Base-by-base conservation (phyloP, 2,888 invertebrate genomes). In the Thereva unica region DNA sequence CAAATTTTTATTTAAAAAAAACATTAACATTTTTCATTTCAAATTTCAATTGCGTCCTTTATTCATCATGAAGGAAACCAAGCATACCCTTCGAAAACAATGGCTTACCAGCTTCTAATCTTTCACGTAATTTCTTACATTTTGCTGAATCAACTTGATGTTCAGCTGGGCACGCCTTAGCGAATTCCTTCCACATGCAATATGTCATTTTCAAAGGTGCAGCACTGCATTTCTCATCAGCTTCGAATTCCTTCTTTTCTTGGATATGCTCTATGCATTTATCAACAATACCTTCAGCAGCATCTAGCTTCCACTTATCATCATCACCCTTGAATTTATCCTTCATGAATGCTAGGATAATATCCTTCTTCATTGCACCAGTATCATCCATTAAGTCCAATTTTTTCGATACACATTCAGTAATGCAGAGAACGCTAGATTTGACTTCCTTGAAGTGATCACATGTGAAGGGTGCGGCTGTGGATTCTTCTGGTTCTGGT, bases 381-480 rank as follows among this genome's bases (percentile, higher is more conserved):
- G 64, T 64, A 4, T 71, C 73, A 23, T 74, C 72, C 1, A 74
- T 4, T 4, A 72, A 7, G 12, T 72, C 68, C 6, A 73, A 65
- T 38, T 71, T 71, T 50, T 72, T 73, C 4, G 71, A 70, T 10
- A 75, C 55, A 45, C 76, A 76, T 67, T 75, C 74, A 7, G 68
- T 67, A 5, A 72, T 67, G 67, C 75, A 76, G 5, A 71, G 68
- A 34, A 72, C 70, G 50, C 73, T 66, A 23, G 72, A 67, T 59
- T 74, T 75, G 5, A 74, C 49, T 23, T 68, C 63, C 47, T 69
- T 57, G 70, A 74, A 71, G 47, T 72, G 68, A 8, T 71, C 70
- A 47, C 75, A 75, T 47, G 74, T 67, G 55, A 75, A 74, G 8
- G 74, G 74, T 71, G 75, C 73, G n/a, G 71, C 72, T 44, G 64